Conservation (phyloP, 2,888 invertebrate species). For the Escarpia spicata region DNA sequence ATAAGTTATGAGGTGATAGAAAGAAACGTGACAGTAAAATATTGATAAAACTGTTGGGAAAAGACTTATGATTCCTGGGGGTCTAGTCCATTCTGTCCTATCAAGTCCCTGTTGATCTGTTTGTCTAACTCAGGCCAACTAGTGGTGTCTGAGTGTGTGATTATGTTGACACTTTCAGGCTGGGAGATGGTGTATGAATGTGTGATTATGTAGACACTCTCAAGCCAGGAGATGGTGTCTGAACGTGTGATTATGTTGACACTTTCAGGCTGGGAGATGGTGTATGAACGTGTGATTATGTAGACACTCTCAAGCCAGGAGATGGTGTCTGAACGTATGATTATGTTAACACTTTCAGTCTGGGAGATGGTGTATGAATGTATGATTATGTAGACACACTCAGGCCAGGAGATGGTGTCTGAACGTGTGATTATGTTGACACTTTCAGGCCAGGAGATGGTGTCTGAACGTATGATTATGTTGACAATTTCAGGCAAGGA, state of each 20-base stretch:
- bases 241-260: not conserved
- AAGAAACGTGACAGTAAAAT: too few species aligned
- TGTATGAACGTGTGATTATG: constrained; percentile 68
- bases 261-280: constrained; percentile 39
- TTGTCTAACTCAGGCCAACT: too few species aligned
- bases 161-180: constrained; percentile 38
- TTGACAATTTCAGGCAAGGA: constrained; percentile 40
- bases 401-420: constrained; percentile 47
- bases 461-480: not conserved
- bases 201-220: constrained; percentile 79
- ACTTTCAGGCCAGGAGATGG: not conserved
- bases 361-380: constrained; percentile 74
- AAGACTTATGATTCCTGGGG: too few species aligned
- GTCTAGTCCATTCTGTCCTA: too few species aligned
- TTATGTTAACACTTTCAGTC: constrained; percentile 76
- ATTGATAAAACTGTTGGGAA: too few species aligned
- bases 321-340: constrained; percentile 73
- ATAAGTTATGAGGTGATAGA: too few species aligned
- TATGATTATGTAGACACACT: not conserved
- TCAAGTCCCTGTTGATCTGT: too few species aligned
- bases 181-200: constrained; percentile 72
- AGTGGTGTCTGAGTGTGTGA: not conserved
- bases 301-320: constrained; percentile 41
- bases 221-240: not conserved
- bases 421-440: constrained; percentile 88